Conservation (phyloP, 2,797 vertebrate species). For the Lophius americanus region DNA sequence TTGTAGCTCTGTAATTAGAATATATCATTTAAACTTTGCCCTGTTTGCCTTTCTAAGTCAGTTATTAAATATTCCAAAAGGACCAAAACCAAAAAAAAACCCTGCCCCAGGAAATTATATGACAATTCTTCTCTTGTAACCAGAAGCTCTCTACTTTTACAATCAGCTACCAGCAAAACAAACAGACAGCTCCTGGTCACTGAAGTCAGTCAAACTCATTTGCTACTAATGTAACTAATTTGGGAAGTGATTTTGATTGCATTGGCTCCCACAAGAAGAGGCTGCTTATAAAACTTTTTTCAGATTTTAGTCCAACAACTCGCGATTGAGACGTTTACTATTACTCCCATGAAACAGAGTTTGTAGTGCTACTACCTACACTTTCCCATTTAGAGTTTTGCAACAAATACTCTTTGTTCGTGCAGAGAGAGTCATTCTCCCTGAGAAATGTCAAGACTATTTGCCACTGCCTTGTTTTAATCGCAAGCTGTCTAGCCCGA, state of each 20-base stretch:
- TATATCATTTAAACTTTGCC: conserved; percentile 7
- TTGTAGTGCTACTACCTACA: no score
- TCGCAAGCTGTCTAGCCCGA: conserved; percentile 52
- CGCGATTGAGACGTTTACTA: background rate
- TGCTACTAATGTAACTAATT: no score
- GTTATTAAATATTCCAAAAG: background rate
- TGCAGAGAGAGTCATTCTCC: conserved; percentile 23
- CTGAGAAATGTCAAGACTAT: conserved; percentile 48
- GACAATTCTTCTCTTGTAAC: conserved; percentile 7
- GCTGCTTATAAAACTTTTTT: no score
- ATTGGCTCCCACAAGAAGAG: no score
- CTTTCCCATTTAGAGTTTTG: no score
- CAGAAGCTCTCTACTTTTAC: conserved; percentile 11
- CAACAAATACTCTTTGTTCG: background rate
- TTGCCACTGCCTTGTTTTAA: conserved; percentile 55
- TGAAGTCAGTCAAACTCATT: no score
- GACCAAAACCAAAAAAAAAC: background rate
- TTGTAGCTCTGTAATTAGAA: conserved; percentile 8
- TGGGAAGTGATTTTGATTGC: no score
- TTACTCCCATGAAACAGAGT: no score
- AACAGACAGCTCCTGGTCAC: conserved; percentile 8
- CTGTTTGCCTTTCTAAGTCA: conserved; percentile 22
- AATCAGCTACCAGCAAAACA: conserved; percentile 21
- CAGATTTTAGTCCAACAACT: background rate
- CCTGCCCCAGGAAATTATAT: conserved; percentile 16